Conservation (phyloP, 2,888 invertebrate species). For the Ceramica pisi region DNA sequence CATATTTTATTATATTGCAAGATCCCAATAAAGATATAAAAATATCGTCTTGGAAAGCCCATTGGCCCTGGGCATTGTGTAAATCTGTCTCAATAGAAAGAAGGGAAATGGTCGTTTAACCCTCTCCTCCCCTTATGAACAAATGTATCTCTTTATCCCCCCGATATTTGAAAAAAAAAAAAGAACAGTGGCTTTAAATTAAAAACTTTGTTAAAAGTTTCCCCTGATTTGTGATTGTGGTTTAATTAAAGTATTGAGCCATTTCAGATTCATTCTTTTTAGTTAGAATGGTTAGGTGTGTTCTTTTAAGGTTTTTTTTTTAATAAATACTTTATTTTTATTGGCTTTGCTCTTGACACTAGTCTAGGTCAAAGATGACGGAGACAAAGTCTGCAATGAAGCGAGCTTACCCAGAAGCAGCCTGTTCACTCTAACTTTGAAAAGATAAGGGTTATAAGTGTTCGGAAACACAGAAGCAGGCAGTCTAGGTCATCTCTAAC, state of each 20-base stretch:
- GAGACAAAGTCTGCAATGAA: too few species aligned
- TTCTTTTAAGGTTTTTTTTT: conserved; percentile 28
- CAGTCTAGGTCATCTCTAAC: too few species aligned
- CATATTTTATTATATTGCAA: conserved; percentile 75
- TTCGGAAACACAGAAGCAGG: too few species aligned
- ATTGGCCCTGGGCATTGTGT: conserved; percentile 79
- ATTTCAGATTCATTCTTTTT: conserved; percentile 44
- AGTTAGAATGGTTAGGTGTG: conserved; percentile 10
- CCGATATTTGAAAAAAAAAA: conserved; percentile 69
- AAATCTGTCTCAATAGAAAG: conserved; percentile 81
- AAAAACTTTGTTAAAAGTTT: conserved; percentile 63
- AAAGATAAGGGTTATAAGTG: too few species aligned
- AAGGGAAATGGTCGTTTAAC: conserved; percentile 81
- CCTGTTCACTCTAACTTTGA: too few species aligned
- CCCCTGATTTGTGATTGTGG: conserved; percentile 66
- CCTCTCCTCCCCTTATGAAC: conserved; percentile 76
- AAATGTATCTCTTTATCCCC: conserved; percentile 77
- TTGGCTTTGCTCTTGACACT: too few species aligned
- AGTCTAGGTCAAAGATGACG: too few species aligned
- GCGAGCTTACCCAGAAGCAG: too few species aligned
- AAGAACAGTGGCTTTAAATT: conserved; percentile 62
- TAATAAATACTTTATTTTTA: too few species aligned
- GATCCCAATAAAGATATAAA: conserved; percentile 80
- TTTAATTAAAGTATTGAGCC: conserved; percentile 59
- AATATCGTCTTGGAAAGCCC: conserved; percentile 75